Evolutionary conservation across 2,888 invertebrate species (phyloP).

Genomic region (Toxonevra muliebris): DNA sequence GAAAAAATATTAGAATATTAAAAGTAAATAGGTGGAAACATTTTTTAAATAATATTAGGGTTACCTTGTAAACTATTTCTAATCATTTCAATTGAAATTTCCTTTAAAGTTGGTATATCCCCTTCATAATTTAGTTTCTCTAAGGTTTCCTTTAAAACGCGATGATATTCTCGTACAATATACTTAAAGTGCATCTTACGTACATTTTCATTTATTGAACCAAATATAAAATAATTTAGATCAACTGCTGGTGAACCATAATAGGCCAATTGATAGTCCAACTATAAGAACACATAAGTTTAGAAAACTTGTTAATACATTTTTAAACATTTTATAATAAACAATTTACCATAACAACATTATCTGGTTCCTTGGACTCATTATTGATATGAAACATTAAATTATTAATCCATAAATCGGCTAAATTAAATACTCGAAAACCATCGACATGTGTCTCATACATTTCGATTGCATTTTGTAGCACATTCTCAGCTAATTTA

Average conservation of each 20-base stretch:
- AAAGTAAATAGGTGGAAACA: too few species aligned
- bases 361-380: conserved; percentile 58
- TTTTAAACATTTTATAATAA: background rate
- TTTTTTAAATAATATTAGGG: background rate
- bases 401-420: conserved; percentile 63
- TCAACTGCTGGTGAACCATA: conserved; percentile 63
- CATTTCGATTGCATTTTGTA: conserved; percentile 55
- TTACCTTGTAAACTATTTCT: conserved; percentile 60
- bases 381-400: conserved; percentile 60
- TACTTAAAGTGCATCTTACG: conserved; percentile 60
- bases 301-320: conserved; percentile 8
- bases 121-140: conserved; percentile 55
- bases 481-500: conserved; percentile 57
- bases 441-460: conserved; percentile 52
- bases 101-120: conserved; percentile 59
- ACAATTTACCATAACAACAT: conserved; percentile 58
- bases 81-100: conserved; percentile 60
- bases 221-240: conserved; percentile 60
- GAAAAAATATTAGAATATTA: background rate
- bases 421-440: conserved; percentile 60
- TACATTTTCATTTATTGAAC: conserved; percentile 61
- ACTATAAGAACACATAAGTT: conserved; percentile 40
- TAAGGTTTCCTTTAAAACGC: conserved; percentile 54
- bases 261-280: conserved; percentile 62
- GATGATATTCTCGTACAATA: conserved; percentile 60